phyloP scores from a whole-genome alignment of 2,888 invertebrate genomes.

The Hydropsyche betteni region DNA sequence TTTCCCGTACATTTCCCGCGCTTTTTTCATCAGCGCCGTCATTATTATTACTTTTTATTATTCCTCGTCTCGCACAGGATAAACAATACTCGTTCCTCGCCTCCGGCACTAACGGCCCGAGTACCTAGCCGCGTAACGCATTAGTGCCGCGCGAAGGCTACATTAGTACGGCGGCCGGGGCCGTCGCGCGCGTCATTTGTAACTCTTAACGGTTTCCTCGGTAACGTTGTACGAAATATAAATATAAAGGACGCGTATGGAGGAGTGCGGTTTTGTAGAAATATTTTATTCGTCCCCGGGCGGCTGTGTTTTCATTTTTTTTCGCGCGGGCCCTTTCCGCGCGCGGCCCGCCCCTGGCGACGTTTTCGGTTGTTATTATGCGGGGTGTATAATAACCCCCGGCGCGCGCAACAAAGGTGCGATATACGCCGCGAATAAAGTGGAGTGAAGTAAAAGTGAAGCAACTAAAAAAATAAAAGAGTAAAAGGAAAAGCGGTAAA shows the following conservation, averaged over 20 bases:
- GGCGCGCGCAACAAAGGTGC: slow-evolving; percentile 26
- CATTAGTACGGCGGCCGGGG: slow-evolving; percentile 41
- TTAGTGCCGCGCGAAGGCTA: slow-evolving; percentile 42
- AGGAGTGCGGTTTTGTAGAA: slow-evolving; percentile 35
- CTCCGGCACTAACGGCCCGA: slow-evolving; percentile 40
- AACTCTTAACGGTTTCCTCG: slow-evolving; percentile 50
- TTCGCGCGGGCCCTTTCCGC: background rate
- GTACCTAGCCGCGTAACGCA: slow-evolving; percentile 34
- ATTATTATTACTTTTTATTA: background rate
- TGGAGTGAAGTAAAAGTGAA: too few species aligned
- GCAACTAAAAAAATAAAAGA: too few species aligned
- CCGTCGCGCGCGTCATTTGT: slow-evolving; percentile 46
- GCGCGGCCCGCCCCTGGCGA: slow-evolving; percentile 5
- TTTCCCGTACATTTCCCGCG: background rate
- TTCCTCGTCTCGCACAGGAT: background rate
- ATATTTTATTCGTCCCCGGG: slow-evolving; percentile 45
- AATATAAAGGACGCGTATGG: background rate
- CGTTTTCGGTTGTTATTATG: slow-evolving; percentile 34
- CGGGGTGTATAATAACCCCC: slow-evolving; percentile 25
- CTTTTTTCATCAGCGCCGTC: slow-evolving; percentile 21
- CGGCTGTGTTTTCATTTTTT: slow-evolving; percentile 34
- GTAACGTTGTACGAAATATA: too few species aligned
- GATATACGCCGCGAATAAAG: slow-evolving; percentile 8
- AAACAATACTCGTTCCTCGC: slow-evolving; percentile 33
- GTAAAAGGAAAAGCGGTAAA: too few species aligned